Conservation (phyloP, 2,888 invertebrate species). For the Charanyca ferruginea region DNA sequence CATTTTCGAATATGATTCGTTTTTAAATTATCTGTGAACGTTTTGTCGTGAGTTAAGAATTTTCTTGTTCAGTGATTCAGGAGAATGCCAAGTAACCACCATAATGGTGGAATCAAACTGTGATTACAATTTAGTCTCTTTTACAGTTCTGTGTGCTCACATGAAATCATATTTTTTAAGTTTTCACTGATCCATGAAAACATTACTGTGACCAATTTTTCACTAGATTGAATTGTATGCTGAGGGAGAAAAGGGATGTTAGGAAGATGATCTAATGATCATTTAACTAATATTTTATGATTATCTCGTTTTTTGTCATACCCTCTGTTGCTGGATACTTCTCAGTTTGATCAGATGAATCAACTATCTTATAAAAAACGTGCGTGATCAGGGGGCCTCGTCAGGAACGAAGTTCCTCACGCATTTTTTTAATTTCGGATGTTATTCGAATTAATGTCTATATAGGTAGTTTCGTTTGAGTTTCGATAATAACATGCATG, state of each 20-base stretch:
- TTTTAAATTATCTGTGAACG: slow-evolving; percentile 65
- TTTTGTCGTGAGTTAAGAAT: slow-evolving; percentile 60
- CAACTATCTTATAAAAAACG: too few relatives aligned
- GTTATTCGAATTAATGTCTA: too few relatives aligned
- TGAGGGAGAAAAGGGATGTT: too few relatives aligned
- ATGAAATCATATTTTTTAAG: not conserved
- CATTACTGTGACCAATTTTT: not conserved
- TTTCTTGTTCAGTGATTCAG: slow-evolving; percentile 60
- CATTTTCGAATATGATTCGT: slow-evolving; percentile 66
- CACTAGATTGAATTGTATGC: not conserved
- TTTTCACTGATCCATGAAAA: not conserved
- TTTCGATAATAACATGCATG: too few relatives aligned
- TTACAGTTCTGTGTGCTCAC: slow-evolving; percentile 26
- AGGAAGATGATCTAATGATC: too few relatives aligned
- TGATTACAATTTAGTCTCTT: slow-evolving; percentile 34
- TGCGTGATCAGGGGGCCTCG: too few relatives aligned
- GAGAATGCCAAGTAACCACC: slow-evolving; percentile 43
- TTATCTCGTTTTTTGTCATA: not conserved
- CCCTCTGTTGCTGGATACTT: too few relatives aligned
- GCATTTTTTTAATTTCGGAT: too few relatives aligned
- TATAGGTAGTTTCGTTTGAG: too few relatives aligned
- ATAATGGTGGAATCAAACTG: slow-evolving; percentile 37
- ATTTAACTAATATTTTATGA: not conserved
- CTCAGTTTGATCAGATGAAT: not conserved
- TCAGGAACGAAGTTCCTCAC: too few relatives aligned